Evolutionary conservation across 2,113 vertebrate genomes (phyloP).

Genomic region (Pogona vitticeps): DNA sequence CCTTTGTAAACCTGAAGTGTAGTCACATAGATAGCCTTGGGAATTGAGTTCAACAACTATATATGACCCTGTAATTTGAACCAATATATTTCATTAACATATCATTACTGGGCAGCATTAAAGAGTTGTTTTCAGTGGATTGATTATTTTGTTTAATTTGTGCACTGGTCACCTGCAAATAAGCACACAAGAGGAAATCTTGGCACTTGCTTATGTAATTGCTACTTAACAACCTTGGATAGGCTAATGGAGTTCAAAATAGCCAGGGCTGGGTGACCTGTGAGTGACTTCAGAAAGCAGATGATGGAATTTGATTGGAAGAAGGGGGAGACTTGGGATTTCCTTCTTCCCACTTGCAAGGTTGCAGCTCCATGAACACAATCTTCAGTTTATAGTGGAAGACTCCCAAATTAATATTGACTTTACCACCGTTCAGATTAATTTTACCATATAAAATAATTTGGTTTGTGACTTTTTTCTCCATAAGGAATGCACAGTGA

Average conservation of each 20-base stretch:
- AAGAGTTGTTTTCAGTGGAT: constrained; percentile 3
- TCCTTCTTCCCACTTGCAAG: background rate
- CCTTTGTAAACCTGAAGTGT: constrained; percentile 33
- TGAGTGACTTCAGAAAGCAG: background rate
- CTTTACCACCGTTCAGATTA: background rate
- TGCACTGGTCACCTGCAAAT: background rate
- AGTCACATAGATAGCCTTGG: constrained; percentile 10
- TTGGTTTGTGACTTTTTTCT: background rate
- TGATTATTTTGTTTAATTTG: constrained; percentile 11
- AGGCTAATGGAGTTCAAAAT: constrained; percentile 7
- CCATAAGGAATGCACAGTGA: background rate
- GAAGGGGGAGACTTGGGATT: background rate
- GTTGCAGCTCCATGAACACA: background rate
- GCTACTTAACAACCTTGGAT: constrained; percentile 2
- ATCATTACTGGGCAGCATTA: constrained; percentile 4
- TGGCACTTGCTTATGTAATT: background rate
- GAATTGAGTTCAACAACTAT: constrained; percentile 25
- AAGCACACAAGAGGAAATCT: background rate
- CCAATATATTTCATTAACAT: constrained; percentile 14
- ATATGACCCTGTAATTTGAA: constrained; percentile 26
- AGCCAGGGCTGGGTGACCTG: background rate
- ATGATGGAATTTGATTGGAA: background rate
- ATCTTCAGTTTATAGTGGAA: background rate
- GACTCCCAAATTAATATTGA: background rate
- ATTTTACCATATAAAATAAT: too few species aligned